Evolutionary conservation across 2,113 vertebrate species (phyloP).

Genomic region (Pholis gunnellus): DNA sequence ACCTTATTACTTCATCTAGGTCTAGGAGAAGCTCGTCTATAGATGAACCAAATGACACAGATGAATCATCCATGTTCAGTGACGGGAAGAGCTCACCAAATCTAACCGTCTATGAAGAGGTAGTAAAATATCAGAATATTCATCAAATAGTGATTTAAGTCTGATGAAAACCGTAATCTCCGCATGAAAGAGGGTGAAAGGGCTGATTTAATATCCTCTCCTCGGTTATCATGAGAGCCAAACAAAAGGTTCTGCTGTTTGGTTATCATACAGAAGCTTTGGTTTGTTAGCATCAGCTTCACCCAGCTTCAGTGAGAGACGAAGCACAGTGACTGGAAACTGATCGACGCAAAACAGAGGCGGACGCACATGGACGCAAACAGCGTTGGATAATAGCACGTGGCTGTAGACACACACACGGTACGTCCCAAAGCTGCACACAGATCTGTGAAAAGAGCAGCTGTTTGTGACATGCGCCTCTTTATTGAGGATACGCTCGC

Average conservation of each 20-base stretch:
- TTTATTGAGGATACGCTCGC: background rate
- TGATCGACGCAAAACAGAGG: background rate
- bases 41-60: too few species aligned
- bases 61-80: background rate
- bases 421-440: background rate
- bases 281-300: background rate
- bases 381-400: background rate
- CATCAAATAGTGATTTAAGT: background rate
- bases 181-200: background rate
- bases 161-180: background rate
- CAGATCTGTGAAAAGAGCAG: slow-evolving; percentile 11
- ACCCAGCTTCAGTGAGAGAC: slow-evolving; percentile 13
- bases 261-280: background rate
- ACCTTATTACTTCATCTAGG: background rate
- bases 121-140: background rate
- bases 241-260: background rate
- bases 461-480: slow-evolving; percentile 35
- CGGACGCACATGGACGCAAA: background rate
- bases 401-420: background rate
- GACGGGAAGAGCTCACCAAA: background rate
- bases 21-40: background rate
- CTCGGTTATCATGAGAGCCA: background rate
- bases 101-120: too few species aligned
- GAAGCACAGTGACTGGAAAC: slow-evolving; percentile 18
- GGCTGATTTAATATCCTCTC: background rate